Conservation (phyloP, 2,113 vertebrate genomes). For the Hiodon tergisus region DNA sequence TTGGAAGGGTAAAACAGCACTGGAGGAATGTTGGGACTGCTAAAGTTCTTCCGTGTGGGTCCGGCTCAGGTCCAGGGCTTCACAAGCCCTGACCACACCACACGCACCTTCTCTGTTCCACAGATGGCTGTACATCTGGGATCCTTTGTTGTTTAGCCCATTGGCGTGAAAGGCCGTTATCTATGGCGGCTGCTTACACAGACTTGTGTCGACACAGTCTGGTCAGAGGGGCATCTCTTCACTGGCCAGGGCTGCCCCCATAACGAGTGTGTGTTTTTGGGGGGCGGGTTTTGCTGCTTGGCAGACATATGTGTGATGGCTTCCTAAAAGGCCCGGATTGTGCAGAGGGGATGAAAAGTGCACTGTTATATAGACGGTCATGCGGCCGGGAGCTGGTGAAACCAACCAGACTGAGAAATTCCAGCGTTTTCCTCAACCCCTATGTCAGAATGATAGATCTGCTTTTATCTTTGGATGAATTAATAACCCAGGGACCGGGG, state of each 20-base stretch:
- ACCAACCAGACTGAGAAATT: background rate
- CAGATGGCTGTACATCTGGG: background rate
- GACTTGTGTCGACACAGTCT: background rate
- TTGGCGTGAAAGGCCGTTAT: background rate
- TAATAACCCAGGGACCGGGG: background rate
- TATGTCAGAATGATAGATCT: conserved; percentile 8
- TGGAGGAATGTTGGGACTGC: no score
- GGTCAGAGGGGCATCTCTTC: background rate
- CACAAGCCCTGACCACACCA: no score
- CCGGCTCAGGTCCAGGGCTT: no score
- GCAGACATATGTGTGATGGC: background rate
- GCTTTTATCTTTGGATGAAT: conserved; percentile 12
- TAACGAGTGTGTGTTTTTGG: background rate
- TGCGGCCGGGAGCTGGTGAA: background rate
- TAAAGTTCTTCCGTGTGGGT: no score
- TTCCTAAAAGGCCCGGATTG: conserved; percentile 4
- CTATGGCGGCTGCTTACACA: background rate
- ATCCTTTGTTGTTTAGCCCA: background rate
- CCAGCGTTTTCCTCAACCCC: background rate
- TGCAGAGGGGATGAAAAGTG: conserved; percentile 1
- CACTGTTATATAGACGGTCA: conserved; percentile 5
- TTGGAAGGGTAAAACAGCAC: no score
- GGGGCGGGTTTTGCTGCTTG: background rate
- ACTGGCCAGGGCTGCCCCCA: background rate
- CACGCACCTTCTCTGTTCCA: background rate